Evolutionary conservation across 2,797 vertebrate species (phyloP).

Genomic region (Rhinoraja longicauda): DNA sequence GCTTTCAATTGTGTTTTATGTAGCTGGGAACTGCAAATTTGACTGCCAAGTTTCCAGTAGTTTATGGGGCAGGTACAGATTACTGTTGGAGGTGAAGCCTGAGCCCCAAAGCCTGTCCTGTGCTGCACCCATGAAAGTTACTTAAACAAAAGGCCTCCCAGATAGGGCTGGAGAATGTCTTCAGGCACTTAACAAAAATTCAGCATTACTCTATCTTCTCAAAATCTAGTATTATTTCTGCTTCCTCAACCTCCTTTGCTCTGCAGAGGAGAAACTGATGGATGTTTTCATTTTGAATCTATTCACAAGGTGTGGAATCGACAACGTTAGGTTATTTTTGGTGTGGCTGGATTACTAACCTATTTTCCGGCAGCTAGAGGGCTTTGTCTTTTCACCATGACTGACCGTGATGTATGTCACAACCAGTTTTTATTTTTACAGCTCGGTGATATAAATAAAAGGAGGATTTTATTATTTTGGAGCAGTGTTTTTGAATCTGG

Average conservation of each 20-base stretch:
- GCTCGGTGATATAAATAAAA: slow-evolving; percentile 50
- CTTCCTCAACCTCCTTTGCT: background rate
- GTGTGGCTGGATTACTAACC: slow-evolving; percentile 47
- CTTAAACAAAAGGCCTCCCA: too few relatives aligned
- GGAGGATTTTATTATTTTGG: slow-evolving; percentile 47
- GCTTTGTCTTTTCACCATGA: slow-evolving; percentile 47
- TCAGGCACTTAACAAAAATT: background rate
- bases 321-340: slow-evolving; percentile 41
- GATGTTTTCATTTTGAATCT: slow-evolving; percentile 25
- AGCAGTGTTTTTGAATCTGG: slow-evolving; percentile 38
- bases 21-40: background rate
- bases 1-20: background rate
- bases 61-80: too few relatives aligned
- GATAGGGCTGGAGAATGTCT: background rate
- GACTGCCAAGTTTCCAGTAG: too few relatives aligned
- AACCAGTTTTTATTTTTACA: slow-evolving; percentile 47
- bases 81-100: too few relatives aligned
- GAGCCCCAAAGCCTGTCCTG: too few relatives aligned
- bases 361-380: slow-evolving; percentile 43
- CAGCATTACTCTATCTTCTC: background rate
- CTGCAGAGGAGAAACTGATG: background rate
- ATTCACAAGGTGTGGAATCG: background rate
- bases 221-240: background rate
- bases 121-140: too few relatives aligned
- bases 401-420: slow-evolving; percentile 53